Conservation (phyloP, 2,888 invertebrate genomes). For the Polydesmus complanatus region DNA sequence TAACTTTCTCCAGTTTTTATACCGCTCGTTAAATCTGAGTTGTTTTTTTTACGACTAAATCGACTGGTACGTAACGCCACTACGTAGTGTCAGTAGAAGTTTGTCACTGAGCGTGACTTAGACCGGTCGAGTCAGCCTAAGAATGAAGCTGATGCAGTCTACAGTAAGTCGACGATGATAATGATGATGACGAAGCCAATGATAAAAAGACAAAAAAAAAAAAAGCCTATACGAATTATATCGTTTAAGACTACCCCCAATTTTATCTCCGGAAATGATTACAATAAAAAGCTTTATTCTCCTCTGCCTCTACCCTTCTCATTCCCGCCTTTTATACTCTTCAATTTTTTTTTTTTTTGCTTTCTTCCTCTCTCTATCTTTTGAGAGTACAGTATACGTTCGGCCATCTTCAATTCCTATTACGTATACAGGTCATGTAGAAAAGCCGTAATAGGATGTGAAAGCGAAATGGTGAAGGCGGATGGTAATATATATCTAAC, state of each 20-base stretch:
- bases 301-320: too few relatives aligned
- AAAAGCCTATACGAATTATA: not conserved
- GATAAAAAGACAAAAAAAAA: not conserved
- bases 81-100: not conserved
- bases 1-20: not conserved
- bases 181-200: not conserved
- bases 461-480: too few relatives aligned
- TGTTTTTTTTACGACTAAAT: not conserved
- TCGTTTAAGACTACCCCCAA: not conserved
- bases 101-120: too few relatives aligned
- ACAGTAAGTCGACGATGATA: not conserved
- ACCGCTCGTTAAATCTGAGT: not conserved
- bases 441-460: too few relatives aligned
- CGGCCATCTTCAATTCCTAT: too few relatives aligned
- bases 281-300: not conserved
- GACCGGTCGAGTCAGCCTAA: not conserved
- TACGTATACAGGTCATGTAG: too few relatives aligned
- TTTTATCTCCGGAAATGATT: not conserved
- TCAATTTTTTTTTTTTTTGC: too few relatives aligned
- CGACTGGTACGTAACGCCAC: not conserved
- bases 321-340: too few relatives aligned
- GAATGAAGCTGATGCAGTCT: not conserved
- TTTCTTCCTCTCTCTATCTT: too few relatives aligned
- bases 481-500: too few relatives aligned
- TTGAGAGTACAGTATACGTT: too few relatives aligned